phyloP scores from a whole-genome alignment of 2,888 invertebrate species.

The Criorhina ranunculi region DNA sequence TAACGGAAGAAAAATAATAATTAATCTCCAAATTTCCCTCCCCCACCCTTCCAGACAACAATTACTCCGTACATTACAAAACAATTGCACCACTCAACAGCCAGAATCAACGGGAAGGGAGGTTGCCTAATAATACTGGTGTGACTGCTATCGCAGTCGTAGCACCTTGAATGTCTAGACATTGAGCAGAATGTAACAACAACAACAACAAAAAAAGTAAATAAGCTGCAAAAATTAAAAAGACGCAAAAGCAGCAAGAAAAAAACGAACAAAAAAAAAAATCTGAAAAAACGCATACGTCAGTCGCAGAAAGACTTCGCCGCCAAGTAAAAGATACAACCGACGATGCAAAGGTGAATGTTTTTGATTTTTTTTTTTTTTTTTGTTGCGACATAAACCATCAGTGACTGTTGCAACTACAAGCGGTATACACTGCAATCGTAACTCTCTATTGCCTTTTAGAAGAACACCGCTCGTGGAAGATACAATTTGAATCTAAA shows the following conservation, averaged over 20 bases:
- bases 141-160: constrained; percentile 67
- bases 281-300: constrained; percentile 31
- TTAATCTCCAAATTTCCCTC: constrained; percentile 13
- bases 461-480: neutral
- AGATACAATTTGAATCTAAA: constrained; percentile 57
- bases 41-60: constrained; percentile 3
- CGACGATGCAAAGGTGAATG: constrained; percentile 52
- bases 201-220: constrained; percentile 28
- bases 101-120: constrained; percentile 20
- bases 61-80: constrained; percentile 41
- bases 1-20: neutral
- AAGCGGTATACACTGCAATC: neutral
- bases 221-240: constrained; percentile 61
- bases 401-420: constrained; percentile 31
- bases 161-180: constrained; percentile 75
- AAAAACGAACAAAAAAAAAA: neutral
- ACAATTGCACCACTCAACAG: constrained; percentile 38
- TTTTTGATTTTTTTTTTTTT: constrained; percentile 23
- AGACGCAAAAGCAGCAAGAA: constrained; percentile 29
- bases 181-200: constrained; percentile 51
- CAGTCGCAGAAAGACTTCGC: constrained; percentile 30
- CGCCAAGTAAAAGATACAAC: constrained; percentile 23
- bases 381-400: constrained; percentile 48
- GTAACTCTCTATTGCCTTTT: neutral
- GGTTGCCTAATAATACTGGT: constrained; percentile 39